Percentiles rank a stretch among this genome's conserved stretches.
Evolutionary conservation across 2,113 vertebrate species (phyloP).

Genomic region (Cariama cristata): DNA sequence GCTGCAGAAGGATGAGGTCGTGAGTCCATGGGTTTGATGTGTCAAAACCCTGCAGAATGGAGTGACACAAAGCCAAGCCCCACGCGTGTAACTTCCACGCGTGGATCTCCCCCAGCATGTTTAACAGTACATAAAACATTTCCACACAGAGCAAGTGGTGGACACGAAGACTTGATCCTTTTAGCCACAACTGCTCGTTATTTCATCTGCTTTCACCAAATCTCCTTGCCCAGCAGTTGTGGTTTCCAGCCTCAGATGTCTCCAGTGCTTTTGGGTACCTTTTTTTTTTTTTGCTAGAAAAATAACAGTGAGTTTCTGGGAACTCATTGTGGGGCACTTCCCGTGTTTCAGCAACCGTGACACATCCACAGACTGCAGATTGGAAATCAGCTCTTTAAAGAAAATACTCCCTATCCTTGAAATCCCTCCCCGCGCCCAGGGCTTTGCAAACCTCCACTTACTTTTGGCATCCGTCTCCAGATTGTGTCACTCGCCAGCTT

Average conservation of each 20-base stretch:
- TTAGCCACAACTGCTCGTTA: not conserved
- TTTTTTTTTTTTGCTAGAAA: not conserved
- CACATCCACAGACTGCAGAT: not conserved
- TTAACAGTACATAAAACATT: not conserved
- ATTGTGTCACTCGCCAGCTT: conserved; percentile 23
- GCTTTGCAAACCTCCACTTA: conserved; percentile 13
- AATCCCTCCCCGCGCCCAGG: not conserved
- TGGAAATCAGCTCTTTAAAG: not conserved
- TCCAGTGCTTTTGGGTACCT: not conserved
- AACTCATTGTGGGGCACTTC: not conserved
- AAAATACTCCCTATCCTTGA: not conserved
- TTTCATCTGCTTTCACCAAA: not conserved
- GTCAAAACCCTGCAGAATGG: not conserved
- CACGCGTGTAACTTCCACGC: accelerated
- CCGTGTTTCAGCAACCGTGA: not conserved
- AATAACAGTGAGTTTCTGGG: not conserved
- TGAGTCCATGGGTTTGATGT: not conserved
- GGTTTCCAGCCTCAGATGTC: not conserved
- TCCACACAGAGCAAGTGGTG: not conserved
- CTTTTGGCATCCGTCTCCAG: not conserved
- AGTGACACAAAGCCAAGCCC: not conserved
- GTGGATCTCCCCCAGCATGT: accelerated
- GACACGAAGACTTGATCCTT: not conserved
- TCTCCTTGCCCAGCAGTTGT: not conserved
- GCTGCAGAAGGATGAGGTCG: not conserved